These are phyloP conservation scores for Passerina amoena DNA, from an alignment of 2,113 vertebrate species.

Conservation along the genomic window DNA sequence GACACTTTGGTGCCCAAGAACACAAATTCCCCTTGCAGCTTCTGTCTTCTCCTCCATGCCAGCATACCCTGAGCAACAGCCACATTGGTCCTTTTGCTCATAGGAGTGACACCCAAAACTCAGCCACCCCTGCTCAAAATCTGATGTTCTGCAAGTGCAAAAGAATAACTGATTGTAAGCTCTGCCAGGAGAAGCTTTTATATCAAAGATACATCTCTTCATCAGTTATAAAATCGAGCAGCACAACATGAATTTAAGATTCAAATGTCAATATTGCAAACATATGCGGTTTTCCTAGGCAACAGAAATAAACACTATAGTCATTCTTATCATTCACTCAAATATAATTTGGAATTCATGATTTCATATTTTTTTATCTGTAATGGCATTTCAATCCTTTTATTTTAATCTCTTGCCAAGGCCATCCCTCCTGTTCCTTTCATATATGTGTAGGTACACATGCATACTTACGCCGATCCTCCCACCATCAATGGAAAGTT, in stretches of 20 bases:
- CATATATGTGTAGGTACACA: not conserved
- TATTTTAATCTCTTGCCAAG: slow-evolving; percentile 17
- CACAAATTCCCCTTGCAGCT: not conserved
- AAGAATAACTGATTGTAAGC: not conserved
- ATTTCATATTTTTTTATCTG: not conserved
- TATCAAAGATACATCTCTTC: not conserved
- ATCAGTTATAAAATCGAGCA: not conserved
- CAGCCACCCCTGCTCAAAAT: not conserved
- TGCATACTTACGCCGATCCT: rapidly evolving
- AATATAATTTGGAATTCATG: not conserved
- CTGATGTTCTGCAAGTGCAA: not conserved
- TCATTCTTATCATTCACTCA: not conserved
- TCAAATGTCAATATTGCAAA: slow-evolving; percentile 45
- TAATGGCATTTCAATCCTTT: slow-evolving; percentile 28
- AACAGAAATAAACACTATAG: slow-evolving; percentile 32
- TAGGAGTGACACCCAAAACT: not conserved
- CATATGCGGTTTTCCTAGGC: not conserved
- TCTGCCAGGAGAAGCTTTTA: not conserved
- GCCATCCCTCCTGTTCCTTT: not conserved
- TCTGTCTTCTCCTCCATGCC: not conserved
- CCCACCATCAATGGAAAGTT: not conserved
- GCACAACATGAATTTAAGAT: slow-evolving; percentile 1
- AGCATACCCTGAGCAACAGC: not conserved
- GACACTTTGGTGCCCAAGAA: not conserved
- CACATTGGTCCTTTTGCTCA: not conserved